Percentiles rank a stretch among this genome's conserved stretches.
Evolutionary conservation across 2,113 vertebrate genomes (phyloP).

Genomic region (Lanius collurio): DNA sequence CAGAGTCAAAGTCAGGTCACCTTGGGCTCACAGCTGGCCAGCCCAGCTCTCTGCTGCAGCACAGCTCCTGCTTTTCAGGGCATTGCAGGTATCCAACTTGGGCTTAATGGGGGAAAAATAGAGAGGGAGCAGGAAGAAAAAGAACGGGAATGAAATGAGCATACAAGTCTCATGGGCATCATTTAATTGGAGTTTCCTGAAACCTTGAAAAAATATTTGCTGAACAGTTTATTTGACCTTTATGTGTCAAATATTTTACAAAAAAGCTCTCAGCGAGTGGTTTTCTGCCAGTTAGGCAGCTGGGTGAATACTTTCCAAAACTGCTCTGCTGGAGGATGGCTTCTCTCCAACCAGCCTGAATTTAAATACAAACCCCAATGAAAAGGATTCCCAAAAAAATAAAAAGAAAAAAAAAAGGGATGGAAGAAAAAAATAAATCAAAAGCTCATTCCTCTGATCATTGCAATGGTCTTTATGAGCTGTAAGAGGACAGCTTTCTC

Average conservation of each 20-base stretch:
- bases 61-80: background rate
- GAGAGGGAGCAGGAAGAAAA: background rate
- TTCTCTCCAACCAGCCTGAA: conserved; percentile 23
- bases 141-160: background rate
- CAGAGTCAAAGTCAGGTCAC: background rate
- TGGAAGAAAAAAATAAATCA: background rate
- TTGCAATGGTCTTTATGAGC: background rate
- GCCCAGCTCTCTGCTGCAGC: background rate
- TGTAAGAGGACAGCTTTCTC: background rate
- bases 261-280: background rate
- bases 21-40: background rate
- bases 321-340: conserved; percentile 45
- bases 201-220: conserved; percentile 62
- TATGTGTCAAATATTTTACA: conserved; percentile 20
- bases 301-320: conserved; percentile 48
- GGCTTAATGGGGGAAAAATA: background rate
- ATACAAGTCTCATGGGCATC: background rate
- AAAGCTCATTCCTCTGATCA: conserved; percentile 37
- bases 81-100: background rate
- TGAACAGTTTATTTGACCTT: conserved; percentile 57
- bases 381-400: background rate
- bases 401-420: background rate
- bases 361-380: conserved; percentile 25
- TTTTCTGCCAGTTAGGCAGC: conserved; percentile 50
- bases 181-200: conserved; percentile 47